Evolutionary conservation across 1,140 invertebrate species (phyloP).

Genomic region (Lordiphosa mommai): DNA sequence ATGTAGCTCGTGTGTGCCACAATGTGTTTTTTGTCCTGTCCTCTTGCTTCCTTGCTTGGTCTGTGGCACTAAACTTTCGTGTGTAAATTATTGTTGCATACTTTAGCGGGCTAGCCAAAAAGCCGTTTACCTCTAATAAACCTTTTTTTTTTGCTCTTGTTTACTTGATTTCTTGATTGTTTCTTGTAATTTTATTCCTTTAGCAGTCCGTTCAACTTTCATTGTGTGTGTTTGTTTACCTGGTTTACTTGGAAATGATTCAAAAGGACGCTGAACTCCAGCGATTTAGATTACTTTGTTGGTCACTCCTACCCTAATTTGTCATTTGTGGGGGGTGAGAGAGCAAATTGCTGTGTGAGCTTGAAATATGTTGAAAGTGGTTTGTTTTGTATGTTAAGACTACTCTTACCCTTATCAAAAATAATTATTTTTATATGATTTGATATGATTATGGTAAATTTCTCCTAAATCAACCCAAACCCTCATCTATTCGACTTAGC

Average conservation of each 20-base stretch:
- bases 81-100: slow-evolving; percentile 60
- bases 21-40: slow-evolving; percentile 35
- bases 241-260: background rate
- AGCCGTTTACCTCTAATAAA: slow-evolving; percentile 36
- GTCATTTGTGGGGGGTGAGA: slow-evolving; percentile 27
- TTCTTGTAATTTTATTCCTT: slow-evolving; percentile 13
- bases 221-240: background rate
- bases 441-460: too few species aligned
- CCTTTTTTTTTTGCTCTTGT: slow-evolving; percentile 7
- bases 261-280: slow-evolving; percentile 4
- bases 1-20: slow-evolving; percentile 39
- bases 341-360: slow-evolving; percentile 13
- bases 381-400: slow-evolving; percentile 28
- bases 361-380: slow-evolving; percentile 29
- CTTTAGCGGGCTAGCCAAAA: slow-evolving; percentile 33
- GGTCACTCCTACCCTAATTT: slow-evolving; percentile 26
- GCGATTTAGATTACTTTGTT: slow-evolving; percentile 10
- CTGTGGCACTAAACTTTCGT: slow-evolving; percentile 34
- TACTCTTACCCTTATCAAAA: slow-evolving; percentile 30
- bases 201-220: background rate
- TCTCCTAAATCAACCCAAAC: background rate
- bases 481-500: slow-evolving; percentile 31
- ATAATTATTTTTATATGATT: slow-evolving; percentile 7
- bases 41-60: background rate
- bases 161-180: slow-evolving; percentile 31